phyloP scores from a whole-genome alignment of 1,140 invertebrate species.

The Dufourea novaeangliae region DNA sequence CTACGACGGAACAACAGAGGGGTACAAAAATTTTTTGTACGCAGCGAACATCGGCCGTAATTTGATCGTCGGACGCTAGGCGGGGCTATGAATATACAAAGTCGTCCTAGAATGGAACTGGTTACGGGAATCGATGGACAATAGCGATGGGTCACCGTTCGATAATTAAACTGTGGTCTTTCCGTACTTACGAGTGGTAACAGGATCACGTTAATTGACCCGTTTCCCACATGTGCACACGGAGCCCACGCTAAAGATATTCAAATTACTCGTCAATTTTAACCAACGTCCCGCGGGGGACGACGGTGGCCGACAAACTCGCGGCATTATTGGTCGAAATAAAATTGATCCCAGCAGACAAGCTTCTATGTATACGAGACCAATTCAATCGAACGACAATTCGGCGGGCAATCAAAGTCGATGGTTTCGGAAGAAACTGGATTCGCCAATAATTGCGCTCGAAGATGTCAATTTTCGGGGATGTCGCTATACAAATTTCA shows the following conservation, averaged over 20 bases:
- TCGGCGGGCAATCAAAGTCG: neutral
- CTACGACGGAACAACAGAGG: no score
- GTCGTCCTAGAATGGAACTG: neutral
- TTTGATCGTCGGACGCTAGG: constrained; percentile 4
- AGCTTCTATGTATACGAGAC: neutral
- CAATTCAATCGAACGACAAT: neutral
- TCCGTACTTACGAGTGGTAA: constrained; percentile 53
- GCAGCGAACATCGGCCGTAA: neutral
- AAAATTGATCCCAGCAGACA: constrained; percentile 38
- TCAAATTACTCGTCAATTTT: constrained; percentile 65
- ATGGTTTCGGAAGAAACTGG: neutral
- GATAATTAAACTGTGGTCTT: constrained; percentile 58
- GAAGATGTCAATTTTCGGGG: neutral
- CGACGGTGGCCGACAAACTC: constrained; percentile 20
- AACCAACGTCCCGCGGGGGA: constrained; percentile 40
- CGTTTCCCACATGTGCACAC: constrained; percentile 19
- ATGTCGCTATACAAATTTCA: no score
- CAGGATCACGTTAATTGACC: constrained; percentile 57
- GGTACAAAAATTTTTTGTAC: no score
- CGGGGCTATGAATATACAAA: constrained; percentile 8
- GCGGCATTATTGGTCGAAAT: constrained; percentile 29
- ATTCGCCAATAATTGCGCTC: neutral
- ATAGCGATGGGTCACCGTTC: constrained; percentile 10
- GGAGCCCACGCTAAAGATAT: constrained; percentile 35
- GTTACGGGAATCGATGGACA: constrained; percentile 9